Conservation (phyloP, 2,888 invertebrate species). For the Noctua janthe region DNA sequence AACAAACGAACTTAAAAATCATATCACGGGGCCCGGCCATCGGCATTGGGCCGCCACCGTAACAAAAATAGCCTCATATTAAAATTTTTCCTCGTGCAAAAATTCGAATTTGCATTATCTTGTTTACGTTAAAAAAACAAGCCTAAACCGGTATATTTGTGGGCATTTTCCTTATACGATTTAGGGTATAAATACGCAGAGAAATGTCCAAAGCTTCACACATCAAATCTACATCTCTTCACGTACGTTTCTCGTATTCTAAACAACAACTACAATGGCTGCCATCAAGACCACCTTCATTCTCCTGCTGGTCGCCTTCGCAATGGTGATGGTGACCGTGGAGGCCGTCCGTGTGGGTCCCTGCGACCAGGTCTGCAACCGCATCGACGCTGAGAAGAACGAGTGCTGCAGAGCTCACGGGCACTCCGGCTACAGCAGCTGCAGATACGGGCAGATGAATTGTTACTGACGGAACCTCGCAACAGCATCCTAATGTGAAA, state of each 20-base stretch:
- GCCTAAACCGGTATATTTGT: background rate
- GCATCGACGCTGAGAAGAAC: slow-evolving; percentile 18
- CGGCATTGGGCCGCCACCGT: background rate
- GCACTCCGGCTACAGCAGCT: slow-evolving; percentile 18
- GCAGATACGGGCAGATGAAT: slow-evolving; percentile 9
- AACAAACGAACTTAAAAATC: too few relatives aligned
- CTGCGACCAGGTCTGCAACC: slow-evolving; percentile 39
- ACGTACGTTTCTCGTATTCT: slow-evolving; percentile 13
- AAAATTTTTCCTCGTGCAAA: background rate
- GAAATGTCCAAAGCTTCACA: background rate
- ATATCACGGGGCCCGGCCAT: too few relatives aligned
- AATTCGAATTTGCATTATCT: background rate
- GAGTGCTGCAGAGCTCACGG: slow-evolving; percentile 49
- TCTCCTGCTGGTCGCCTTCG: slow-evolving; percentile 36
- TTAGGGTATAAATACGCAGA: slow-evolving; percentile 12
- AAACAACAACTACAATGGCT: slow-evolving; percentile 19
- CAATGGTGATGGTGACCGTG: slow-evolving; percentile 31
- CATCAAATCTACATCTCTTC: slow-evolving; percentile 4
- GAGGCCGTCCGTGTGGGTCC: slow-evolving; percentile 33
- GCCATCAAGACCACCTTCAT: slow-evolving; percentile 41
- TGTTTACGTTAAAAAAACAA: background rate
- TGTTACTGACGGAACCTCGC: slow-evolving; percentile 26
- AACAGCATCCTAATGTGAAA: background rate
- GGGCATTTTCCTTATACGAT: background rate
- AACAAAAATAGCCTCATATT: background rate